Conservation (phyloP, 2,888 invertebrate species). For the Drosophila histrio region DNA sequence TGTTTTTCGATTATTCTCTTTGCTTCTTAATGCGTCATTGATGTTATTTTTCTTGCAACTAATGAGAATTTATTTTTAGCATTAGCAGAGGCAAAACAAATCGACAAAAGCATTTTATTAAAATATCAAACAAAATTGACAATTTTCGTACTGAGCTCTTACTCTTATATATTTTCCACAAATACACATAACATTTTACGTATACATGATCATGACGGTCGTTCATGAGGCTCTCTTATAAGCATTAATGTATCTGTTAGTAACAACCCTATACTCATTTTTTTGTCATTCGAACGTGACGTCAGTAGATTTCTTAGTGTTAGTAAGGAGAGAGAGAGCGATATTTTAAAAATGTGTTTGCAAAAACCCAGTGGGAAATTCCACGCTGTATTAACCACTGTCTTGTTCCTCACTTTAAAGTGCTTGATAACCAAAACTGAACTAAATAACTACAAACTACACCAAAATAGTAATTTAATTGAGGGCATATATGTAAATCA, state of each 20-base stretch:
- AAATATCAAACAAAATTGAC: slow-evolving; percentile 4
- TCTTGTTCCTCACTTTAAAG: background rate
- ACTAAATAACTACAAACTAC: background rate
- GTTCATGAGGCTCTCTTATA: slow-evolving; percentile 10
- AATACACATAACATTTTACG: background rate
- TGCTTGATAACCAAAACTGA: background rate
- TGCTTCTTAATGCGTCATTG: slow-evolving; percentile 6
- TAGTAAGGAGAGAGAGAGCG: slow-evolving; percentile 17
- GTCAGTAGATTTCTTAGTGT: slow-evolving; percentile 15
- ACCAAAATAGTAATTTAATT: background rate
- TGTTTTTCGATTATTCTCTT: background rate
- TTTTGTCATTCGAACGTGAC: slow-evolving; percentile 15
- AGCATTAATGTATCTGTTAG: slow-evolving; percentile 2
- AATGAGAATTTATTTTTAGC: slow-evolving; percentile 15
- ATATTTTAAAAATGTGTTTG: slow-evolving; percentile 5
- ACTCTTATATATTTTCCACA: slow-evolving; percentile 6
- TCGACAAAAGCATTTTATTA: slow-evolving; percentile 1
- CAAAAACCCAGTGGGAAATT: slow-evolving; percentile 14
- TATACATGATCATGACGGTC: slow-evolving; percentile 7
- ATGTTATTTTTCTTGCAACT: background rate
- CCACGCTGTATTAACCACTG: background rate
- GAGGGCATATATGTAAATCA: background rate
- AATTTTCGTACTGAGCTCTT: background rate
- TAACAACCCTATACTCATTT: slow-evolving; percentile 20
- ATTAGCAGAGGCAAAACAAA: slow-evolving; percentile 4